Evolutionary conservation across 2,888 invertebrate species (phyloP), one percentile per base, ranked within the genome.

Genomic region (Cryptocephalus moraei): DNA sequence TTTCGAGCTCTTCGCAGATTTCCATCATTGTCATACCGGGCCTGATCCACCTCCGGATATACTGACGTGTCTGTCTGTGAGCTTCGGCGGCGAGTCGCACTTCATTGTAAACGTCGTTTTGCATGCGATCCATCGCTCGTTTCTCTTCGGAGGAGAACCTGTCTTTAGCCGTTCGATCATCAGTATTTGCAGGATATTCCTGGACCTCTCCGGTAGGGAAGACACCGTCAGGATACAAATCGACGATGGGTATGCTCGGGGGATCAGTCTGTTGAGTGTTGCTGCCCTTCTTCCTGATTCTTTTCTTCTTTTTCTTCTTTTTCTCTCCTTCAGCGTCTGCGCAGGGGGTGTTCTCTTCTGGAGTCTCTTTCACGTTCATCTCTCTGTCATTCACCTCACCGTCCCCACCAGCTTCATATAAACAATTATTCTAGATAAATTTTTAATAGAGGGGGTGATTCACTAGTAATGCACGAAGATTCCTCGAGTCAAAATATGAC

Each of bases 21-120:
- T 97, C 83, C 61, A 96, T 94, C 96, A 99, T 97, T 0, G 88
- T 91, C 94, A 97, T 95, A 47, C 97, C 99, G 0, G 99, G 95
- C 71, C 95, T 94, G 40, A 99, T 91, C 81, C 86, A 94, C 47
- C 85, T 82, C 65, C 86, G 87, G 69, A 99, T 95, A 65, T 94
- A 84, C 65, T 90, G 81, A 44, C 95, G 78, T 10, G 94, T 95
- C 82, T 90, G 93, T 73, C 99, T 81, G 70, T 99, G 99, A 40
- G 94, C 96, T 69, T 99, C 99, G 9, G 99, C 97, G 13, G 97
- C 97, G 59, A 90, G 84, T 49, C 99, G 80, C 13, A 96, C 84
- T 71, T 96, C 94, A 63, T 90, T 89, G 66, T 96, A 97, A 62
- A 92, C 86, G 61, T 96, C 94, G 59, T 84, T 86, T 57, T 94